Evolutionary conservation across 2,113 vertebrate genomes (phyloP), one percentile per base, ranked within the genome.

Genomic region (Sclerurus mexicanus): DNA sequence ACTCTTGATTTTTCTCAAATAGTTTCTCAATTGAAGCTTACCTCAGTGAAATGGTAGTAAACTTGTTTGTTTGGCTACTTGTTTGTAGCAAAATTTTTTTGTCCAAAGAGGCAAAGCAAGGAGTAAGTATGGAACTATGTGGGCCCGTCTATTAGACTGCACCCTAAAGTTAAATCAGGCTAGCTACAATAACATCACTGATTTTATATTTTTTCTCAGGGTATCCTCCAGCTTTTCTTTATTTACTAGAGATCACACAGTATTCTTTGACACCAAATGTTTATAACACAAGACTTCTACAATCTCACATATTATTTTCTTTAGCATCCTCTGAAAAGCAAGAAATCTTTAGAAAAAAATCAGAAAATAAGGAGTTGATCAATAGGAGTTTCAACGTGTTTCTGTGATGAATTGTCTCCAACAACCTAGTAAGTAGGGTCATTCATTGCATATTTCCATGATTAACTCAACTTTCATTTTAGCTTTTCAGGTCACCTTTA

Each of bases 391-490:
- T 89, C 40, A 77, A 14, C 63, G 84, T 80, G 62, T 95, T 93
- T 94, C 90, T 96, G 67, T 96, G 95, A 91, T 82, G 68, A 92
- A 92, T 89, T 95, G 59, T 88, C 90, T 96, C 88, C 81, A 95
- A 72, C 74, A 94, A 85, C 85, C 94, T 89, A 73, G 90, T 95
- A 96, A 95, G 86, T 81, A 95, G 72, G 78, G 84, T 92, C 86
- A 95, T 89, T 97, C 87, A 92, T 63, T 88, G 52, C 95, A 97
- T 97, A 96, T 97, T 97, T 97, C 84, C 90, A 88, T 50, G 84
- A 96, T 97, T 97, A 97, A 96, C 92, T 96, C 94, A 96, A 93
- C 81, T 96, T 96, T 97, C 89, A 73, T 97, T 97, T 97, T 64
- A 97, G 94, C 78, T 91, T 92, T 93, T 56, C 86, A 90, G 87